These are phyloP conservation scores for Nettapus auritus DNA, from an alignment of 2,113 vertebrate species.

Conservation along the genomic window DNA sequence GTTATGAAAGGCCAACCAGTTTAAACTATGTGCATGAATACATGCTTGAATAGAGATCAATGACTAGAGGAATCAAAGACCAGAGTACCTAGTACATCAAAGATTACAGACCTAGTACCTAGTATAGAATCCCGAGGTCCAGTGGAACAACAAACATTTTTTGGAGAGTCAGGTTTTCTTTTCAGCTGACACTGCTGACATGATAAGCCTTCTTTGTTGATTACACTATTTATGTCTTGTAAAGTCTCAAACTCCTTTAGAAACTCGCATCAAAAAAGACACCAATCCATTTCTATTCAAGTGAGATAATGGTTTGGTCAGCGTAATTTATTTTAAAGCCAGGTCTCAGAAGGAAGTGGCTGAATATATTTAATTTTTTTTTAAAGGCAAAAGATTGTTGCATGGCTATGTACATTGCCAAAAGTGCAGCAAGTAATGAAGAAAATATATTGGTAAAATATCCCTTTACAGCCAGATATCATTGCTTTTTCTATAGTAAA, in stretches of 20 bases:
- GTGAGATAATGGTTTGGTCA: not conserved
- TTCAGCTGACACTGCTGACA: not conserved
- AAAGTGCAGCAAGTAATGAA: not conserved
- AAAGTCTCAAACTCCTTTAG: not conserved
- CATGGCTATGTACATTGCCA: not conserved
- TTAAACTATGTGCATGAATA: not conserved
- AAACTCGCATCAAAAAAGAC: constrained; percentile 25
- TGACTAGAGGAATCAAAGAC: constrained; percentile 24
- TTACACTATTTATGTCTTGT: not conserved
- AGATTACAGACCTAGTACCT: not conserved
- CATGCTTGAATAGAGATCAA: constrained; percentile 4
- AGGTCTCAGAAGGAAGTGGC: not conserved
- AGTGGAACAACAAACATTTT: not conserved
- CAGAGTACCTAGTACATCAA: not conserved
- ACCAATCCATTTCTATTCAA: constrained; percentile 15
- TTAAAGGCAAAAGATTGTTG: not conserved
- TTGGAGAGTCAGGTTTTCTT: not conserved
- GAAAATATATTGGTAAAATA: not conserved
- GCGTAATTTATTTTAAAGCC: constrained; percentile 12
- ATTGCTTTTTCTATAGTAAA: not conserved
- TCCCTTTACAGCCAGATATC: not conserved
- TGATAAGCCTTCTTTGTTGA: not conserved
- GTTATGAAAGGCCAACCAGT: not conserved
- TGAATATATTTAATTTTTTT: not conserved
- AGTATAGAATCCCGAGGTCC: not conserved